Evolutionary conservation across 2,113 vertebrate genomes (phyloP).

Genomic region (Oriolus oriolus): DNA sequence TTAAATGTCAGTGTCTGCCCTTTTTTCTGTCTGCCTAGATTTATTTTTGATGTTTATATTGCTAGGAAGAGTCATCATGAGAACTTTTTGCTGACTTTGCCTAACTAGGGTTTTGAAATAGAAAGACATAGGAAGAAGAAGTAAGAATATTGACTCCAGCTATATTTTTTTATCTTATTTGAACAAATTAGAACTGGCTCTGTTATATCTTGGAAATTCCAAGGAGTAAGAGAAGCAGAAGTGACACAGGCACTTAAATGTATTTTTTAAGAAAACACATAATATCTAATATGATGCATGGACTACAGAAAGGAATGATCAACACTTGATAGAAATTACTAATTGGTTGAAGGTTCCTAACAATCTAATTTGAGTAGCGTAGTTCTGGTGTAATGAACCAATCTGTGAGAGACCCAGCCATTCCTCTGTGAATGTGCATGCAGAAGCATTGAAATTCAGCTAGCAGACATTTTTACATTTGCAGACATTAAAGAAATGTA

Average conservation of each 20-base stretch:
- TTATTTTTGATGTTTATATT: background rate
- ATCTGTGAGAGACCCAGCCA: background rate
- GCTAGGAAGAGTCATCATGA: background rate
- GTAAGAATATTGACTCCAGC: background rate
- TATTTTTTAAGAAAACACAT: slow-evolving; percentile 32
- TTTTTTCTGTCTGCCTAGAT: background rate
- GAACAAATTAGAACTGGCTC: slow-evolving; percentile 15
- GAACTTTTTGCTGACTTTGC: background rate
- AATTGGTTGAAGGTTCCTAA: background rate
- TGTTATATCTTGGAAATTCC: background rate
- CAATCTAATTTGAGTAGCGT: background rate
- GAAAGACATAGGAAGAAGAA: background rate
- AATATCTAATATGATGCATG: background rate
- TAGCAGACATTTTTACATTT: background rate
- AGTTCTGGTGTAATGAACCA: background rate
- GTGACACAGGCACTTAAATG: background rate
- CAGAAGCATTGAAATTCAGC: background rate
- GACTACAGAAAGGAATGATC: background rate
- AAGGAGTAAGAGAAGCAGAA: background rate
- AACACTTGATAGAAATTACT: background rate
- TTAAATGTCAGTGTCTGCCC: background rate
- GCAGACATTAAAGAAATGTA: background rate
- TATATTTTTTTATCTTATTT: background rate
- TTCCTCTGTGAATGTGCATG: background rate
- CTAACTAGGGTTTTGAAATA: background rate